Percentiles rank a stretch among this genome's conserved stretches.
Conservation (phyloP, 2,113 vertebrate genomes). For the Myrmecobius fasciatus region DNA sequence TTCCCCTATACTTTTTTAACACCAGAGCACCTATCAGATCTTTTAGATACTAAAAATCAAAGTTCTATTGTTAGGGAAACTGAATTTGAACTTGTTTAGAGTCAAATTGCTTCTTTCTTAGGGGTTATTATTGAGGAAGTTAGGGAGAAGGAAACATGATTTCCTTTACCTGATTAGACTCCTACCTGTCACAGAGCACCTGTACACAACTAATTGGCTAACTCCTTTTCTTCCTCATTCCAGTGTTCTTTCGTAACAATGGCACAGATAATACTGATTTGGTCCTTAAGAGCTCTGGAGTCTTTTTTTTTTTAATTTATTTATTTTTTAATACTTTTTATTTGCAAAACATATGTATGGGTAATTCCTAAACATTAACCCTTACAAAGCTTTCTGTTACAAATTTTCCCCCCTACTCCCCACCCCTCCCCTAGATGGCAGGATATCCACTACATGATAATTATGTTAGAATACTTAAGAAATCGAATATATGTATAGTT, state of each 20-base stretch:
- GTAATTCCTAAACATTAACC: too few relatives aligned
- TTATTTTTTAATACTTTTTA: too few relatives aligned
- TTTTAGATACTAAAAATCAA: not conserved
- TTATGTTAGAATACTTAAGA: too few relatives aligned
- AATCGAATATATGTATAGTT: too few relatives aligned
- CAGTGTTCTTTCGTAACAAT: not conserved
- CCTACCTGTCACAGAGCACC: not conserved
- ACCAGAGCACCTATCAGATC: not conserved
- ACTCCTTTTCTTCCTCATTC: not conserved
- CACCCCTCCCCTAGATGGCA: too few relatives aligned
- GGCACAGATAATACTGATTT: not conserved
- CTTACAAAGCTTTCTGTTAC: too few relatives aligned
- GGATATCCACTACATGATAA: too few relatives aligned
- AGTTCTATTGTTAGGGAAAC: conserved; percentile 35
- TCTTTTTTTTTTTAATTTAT: too few relatives aligned
- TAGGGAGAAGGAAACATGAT: not conserved
- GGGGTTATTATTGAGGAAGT: not conserved
- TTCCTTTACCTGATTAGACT: not conserved
- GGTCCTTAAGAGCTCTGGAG: not conserved
- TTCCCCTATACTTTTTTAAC: not conserved
- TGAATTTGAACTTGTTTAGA: not conserved
- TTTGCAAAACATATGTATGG: too few relatives aligned
- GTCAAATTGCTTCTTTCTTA: not conserved
- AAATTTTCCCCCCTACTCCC: too few relatives aligned
- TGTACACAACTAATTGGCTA: not conserved